Evolutionary conservation across 2,113 vertebrate species (phyloP).

Genomic region (Podarcis cretensis): DNA sequence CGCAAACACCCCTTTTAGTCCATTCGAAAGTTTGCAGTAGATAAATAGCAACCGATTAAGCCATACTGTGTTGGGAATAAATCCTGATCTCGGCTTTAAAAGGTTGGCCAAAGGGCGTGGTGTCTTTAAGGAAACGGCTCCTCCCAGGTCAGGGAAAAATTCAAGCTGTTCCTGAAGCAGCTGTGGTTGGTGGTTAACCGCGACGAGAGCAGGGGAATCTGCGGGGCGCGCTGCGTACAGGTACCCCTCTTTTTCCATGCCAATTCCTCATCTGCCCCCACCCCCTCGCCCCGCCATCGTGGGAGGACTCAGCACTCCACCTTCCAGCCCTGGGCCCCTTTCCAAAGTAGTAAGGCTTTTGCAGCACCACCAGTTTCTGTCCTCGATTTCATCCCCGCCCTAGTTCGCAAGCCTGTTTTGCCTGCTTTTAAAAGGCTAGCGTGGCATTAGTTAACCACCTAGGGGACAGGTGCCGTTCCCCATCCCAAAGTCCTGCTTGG

Average conservation of each 20-base stretch:
- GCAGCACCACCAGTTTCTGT: too few relatives aligned
- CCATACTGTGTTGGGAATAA: too few relatives aligned
- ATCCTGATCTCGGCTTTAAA: too few relatives aligned
- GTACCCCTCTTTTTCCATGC: background rate
- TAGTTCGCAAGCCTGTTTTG: too few relatives aligned
- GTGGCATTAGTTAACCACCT: too few relatives aligned
- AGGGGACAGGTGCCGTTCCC: background rate
- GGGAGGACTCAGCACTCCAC: background rate
- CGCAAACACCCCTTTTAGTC: too few relatives aligned
- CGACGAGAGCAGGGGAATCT: background rate
- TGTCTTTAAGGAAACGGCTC: slow-evolving; percentile 47
- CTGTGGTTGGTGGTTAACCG: background rate
- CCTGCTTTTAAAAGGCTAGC: too few relatives aligned
- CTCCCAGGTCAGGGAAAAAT: background rate
- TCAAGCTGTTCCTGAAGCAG: background rate
- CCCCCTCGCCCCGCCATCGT: background rate
- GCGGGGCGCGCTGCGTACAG: background rate
- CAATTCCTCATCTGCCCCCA: background rate
- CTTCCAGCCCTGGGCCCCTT: background rate
- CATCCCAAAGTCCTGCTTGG: background rate
- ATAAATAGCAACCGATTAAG: too few relatives aligned
- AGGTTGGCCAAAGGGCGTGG: background rate
- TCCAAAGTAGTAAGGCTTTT: background rate
- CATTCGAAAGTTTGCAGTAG: background rate
- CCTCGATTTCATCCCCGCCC: too few relatives aligned